phyloP scores from a whole-genome alignment of 2,888 invertebrate species.

The Eupithecia insigniata region DNA sequence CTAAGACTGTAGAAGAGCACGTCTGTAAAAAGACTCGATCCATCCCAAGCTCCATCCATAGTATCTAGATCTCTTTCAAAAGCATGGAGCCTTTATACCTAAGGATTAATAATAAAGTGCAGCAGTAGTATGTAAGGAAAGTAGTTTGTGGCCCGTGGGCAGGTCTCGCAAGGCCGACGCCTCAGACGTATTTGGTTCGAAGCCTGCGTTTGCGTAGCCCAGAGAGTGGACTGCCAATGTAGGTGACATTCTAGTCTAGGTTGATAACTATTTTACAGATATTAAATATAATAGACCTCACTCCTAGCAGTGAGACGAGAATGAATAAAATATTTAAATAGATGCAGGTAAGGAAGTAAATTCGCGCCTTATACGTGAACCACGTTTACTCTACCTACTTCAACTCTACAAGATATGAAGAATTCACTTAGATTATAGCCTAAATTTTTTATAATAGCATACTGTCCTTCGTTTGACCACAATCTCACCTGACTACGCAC shows the following conservation, averaged over 20 bases:
- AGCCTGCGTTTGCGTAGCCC: slow-evolving; percentile 24
- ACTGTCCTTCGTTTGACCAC: too few species aligned
- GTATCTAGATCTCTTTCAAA: background rate
- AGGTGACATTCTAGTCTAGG: slow-evolving; percentile 7
- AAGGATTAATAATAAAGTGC: slow-evolving; percentile 17
- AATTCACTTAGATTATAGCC: background rate
- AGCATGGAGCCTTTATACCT: background rate
- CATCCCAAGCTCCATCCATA: background rate
- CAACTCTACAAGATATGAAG: background rate
- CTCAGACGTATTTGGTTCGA: slow-evolving; percentile 34
- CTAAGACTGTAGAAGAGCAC: too few species aligned
- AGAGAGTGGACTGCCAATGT: slow-evolving; percentile 18
- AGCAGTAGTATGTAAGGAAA: slow-evolving; percentile 37
- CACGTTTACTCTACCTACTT: background rate
- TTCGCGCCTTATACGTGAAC: background rate
- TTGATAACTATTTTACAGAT: background rate
- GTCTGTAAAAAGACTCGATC: background rate
- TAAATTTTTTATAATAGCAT: too few species aligned
- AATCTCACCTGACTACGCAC: too few species aligned
- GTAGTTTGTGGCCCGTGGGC: slow-evolving; percentile 41
- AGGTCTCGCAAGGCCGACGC: slow-evolving; percentile 41
- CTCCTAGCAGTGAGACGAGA: background rate
- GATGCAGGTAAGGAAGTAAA: background rate
- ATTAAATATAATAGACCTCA: background rate
- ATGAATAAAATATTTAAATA: background rate